Evolutionary conservation across 2,888 invertebrate species (phyloP).

Genomic region (Noctua comes): DNA sequence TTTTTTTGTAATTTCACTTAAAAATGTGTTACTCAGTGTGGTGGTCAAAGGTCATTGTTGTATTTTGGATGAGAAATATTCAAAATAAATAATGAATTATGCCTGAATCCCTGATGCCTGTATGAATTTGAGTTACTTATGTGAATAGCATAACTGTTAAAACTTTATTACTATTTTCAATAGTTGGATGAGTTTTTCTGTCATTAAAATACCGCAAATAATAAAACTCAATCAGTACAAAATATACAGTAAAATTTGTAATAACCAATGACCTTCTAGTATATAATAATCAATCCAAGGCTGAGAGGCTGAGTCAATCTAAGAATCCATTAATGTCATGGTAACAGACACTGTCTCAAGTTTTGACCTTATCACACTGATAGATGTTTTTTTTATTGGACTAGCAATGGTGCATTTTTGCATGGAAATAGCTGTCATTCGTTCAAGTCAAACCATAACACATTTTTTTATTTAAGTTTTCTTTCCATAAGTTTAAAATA

Average conservation of each 20-base stretch:
- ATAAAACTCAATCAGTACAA: not conserved
- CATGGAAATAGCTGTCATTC: not conserved
- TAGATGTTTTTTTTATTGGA: constrained; percentile 49
- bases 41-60: constrained; percentile 55
- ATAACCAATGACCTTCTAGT: constrained; percentile 6
- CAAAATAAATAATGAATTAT: not conserved
- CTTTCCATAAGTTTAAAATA: not conserved
- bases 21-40: not conserved
- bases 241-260: not conserved
- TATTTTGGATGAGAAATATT: not conserved
- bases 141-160: too few relatives aligned
- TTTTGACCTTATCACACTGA: not conserved
- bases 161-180: not conserved
- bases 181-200: not conserved
- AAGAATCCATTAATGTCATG: constrained; percentile 31
- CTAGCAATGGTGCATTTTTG: not conserved
- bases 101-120: too few relatives aligned
- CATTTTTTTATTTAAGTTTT: not conserved
- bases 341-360: not conserved
- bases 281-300: constrained; percentile 19
- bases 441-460: not conserved
- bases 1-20: not conserved
- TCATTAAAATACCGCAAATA: not conserved
- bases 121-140: not conserved
- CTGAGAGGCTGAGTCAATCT: not conserved